Evolutionary conservation across 2,888 invertebrate species (phyloP).

Genomic region (Pammene fasciana): DNA sequence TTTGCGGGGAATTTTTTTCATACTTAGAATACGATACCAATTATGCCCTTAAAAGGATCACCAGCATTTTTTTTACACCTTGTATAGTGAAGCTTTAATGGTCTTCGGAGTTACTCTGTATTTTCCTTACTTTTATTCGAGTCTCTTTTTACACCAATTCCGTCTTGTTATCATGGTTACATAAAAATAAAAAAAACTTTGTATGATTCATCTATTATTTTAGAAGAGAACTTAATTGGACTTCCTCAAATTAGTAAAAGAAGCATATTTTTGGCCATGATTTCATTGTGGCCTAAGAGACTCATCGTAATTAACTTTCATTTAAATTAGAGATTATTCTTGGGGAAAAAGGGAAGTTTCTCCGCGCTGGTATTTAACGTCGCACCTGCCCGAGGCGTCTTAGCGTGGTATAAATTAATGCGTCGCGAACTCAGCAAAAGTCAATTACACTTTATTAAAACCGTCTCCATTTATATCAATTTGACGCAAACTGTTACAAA

Average conservation of each 20-base stretch:
- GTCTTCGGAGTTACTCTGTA: no score
- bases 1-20: no score
- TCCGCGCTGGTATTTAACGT: slow-evolving; percentile 72
- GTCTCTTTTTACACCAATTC: no score
- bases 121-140: no score
- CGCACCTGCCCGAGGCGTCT: slow-evolving; percentile 81
- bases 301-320: slow-evolving; percentile 79
- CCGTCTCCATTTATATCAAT: slow-evolving; percentile 84
- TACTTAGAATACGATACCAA: no score
- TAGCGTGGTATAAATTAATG: slow-evolving; percentile 82
- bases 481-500: slow-evolving; percentile 84
- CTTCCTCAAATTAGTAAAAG: not conserved
- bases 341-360: slow-evolving; percentile 72
- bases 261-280: slow-evolving; percentile 42
- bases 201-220: not conserved
- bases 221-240: not conserved
- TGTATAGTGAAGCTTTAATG: no score
- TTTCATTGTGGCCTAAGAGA: slow-evolving; percentile 64
- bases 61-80: no score
- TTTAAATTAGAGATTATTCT: slow-evolving; percentile 80
- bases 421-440: slow-evolving; percentile 83
- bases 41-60: no score
- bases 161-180: not conserved
- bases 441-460: slow-evolving; percentile 84
- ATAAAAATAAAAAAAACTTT: not conserved